Base-by-base conservation (phyloP, 2,113 vertebrate species). In the Antennarius striatus region DNA sequence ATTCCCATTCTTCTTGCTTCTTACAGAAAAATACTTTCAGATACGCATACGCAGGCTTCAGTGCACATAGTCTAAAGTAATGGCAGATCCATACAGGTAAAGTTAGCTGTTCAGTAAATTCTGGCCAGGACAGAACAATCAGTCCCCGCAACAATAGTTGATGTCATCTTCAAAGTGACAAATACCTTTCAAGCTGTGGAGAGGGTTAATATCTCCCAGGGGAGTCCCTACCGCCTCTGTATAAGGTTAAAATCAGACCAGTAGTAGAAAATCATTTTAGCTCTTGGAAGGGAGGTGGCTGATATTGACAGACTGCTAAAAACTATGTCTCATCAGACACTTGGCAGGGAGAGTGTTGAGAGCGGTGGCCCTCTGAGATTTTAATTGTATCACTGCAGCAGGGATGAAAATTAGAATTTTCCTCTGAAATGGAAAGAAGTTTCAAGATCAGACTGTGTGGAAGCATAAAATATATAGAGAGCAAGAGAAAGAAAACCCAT, bases 141-240 rank as follows among this genome's bases (percentile, higher is more conserved):
- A 80, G 79, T 73, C 75, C 68, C 66, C 55, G 73, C 86, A 78
- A 81, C 78, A 84, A 83, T 83, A 84, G 75, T 88, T 87, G 90
- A 88, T 86, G 86, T 89, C 82, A 86, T 45, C 68, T 63, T 52
- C 63, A n/a, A 5, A 2, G 65, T 90, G 82, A 90, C 81, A 83
- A 81, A 88, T 85, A 80, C 86, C 76, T 79, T 62, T 55, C 56
- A 1, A 3, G 73, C 66, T 73, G 46, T 14, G 15, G 79, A 74
- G 75, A 75, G 72, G 73, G 79, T 90, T 87, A 85, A 86, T 88
- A 73, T 78, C 73, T 73, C 82, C 84, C 84, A 29, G 70, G 86
- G 87, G 80, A 78, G 80, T 88, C 71, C 39, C 32, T 54, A 53
- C 64, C 67, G 45, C 82, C 60, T 71, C 73, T 77, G 75, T 59